These are phyloP conservation scores for Onychomys leucogaster DNA, from an alignment of 2,797 vertebrate species.

Conservation along the genomic window DNA sequence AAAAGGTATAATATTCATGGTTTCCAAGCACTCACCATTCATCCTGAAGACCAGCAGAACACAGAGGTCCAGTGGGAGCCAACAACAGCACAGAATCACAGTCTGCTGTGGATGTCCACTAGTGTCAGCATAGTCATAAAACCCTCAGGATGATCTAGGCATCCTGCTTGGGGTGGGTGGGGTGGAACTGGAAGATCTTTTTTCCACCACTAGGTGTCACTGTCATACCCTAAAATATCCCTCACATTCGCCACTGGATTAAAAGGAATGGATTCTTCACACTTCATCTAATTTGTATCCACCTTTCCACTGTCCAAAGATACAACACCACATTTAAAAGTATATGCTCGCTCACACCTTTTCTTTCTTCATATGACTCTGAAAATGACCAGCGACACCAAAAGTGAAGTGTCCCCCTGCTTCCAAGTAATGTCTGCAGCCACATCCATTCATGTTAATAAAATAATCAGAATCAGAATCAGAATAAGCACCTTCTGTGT, in stretches of 20 bases:
- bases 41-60: neutral
- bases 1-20: neutral
- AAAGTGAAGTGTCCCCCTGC: neutral
- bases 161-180: neutral
- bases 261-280: neutral
- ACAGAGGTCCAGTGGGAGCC: neutral
- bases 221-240: conserved; percentile 53
- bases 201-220: conserved; percentile 73
- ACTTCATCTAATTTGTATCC: neutral
- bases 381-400: neutral
- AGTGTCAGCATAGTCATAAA: neutral
- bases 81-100: neutral
- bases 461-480: neutral
- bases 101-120: neutral
- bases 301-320: neutral
- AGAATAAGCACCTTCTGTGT: neutral
- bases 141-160: rapidly evolving
- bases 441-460: neutral
- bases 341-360: neutral
- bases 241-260: neutral
- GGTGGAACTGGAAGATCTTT: neutral
- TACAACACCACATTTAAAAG: neutral
- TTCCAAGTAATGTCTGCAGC: neutral
- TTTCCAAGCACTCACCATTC: neutral
- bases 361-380: neutral